Evolutionary conservation across 2,797 vertebrate genomes (phyloP).

Genomic region (Alfaro cultratus): DNA sequence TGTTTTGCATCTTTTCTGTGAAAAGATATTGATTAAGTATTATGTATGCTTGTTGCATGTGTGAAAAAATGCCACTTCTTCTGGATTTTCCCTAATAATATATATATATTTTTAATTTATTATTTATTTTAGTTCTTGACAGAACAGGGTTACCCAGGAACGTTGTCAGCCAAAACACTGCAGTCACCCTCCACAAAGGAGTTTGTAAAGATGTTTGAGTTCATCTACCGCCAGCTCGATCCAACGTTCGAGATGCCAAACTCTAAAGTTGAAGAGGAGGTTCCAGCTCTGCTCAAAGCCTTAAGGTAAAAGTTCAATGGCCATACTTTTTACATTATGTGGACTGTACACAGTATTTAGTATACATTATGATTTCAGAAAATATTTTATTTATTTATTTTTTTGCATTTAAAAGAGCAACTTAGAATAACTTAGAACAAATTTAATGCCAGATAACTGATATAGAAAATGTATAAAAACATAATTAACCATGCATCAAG

Average conservation of each 20-base stretch:
- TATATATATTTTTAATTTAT: slow-evolving; percentile 2
- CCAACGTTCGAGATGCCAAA: slow-evolving; percentile 89
- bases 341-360: background rate
- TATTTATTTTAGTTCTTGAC: slow-evolving; percentile 85
- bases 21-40: background rate
- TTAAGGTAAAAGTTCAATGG: slow-evolving; percentile 81
- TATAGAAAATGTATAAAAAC: background rate
- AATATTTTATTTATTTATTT: background rate
- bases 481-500: background rate
- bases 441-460: background rate
- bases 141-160: slow-evolving; percentile 86
- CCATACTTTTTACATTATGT: background rate
- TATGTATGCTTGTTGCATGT: background rate
- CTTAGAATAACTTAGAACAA: background rate
- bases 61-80: background rate
- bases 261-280: slow-evolving; percentile 94
- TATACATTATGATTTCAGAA: background rate
- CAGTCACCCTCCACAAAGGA: slow-evolving; percentile 95
- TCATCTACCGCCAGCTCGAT: slow-evolving; percentile 89
- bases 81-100: background rate
- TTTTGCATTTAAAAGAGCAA: background rate
- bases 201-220: slow-evolving; percentile 95
- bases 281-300: slow-evolving; percentile 90
- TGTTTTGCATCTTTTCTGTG: background rate
- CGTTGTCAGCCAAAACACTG: slow-evolving; percentile 87